Percentiles rank a stretch among this genome's conserved stretches.
Conservation (phyloP, 2,113 vertebrate species). For the Hippolais icterina region DNA sequence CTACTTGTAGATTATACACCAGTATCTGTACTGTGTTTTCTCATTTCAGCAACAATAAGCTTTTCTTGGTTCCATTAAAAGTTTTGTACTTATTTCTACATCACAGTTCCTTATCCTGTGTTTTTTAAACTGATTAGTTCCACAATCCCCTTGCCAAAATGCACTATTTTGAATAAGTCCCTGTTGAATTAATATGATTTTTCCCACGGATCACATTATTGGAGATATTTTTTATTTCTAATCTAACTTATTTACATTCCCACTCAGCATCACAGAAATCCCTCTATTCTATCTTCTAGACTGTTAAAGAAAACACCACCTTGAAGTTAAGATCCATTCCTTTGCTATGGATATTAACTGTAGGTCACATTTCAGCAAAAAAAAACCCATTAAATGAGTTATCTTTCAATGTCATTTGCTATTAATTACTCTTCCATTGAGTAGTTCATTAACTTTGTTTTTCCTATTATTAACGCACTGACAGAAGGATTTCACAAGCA, state of each 20-base stretch:
- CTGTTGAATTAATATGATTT: neutral
- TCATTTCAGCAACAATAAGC: neutral
- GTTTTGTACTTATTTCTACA: neutral
- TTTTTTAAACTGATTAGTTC: neutral
- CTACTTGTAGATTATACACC: neutral
- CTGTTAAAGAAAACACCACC: neutral
- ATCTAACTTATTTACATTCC: neutral
- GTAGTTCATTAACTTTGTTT: neutral
- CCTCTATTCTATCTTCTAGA: neutral
- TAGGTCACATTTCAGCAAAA: neutral
- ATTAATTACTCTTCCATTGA: neutral
- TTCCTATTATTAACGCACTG: neutral
- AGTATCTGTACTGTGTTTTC: neutral
- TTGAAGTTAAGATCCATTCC: neutral
- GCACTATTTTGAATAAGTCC: neutral
- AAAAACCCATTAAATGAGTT: neutral
- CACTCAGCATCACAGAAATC: neutral
- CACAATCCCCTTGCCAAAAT: rapidly evolving
- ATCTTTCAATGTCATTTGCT: neutral
- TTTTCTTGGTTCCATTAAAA: neutral
- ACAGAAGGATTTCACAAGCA: neutral
- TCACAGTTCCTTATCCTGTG: neutral
- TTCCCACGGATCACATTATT: neutral
- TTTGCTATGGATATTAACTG: neutral
- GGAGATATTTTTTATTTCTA: neutral